Conservation (phyloP, 2,888 invertebrate genomes). For the Archaeoteleia sp. region DNA sequence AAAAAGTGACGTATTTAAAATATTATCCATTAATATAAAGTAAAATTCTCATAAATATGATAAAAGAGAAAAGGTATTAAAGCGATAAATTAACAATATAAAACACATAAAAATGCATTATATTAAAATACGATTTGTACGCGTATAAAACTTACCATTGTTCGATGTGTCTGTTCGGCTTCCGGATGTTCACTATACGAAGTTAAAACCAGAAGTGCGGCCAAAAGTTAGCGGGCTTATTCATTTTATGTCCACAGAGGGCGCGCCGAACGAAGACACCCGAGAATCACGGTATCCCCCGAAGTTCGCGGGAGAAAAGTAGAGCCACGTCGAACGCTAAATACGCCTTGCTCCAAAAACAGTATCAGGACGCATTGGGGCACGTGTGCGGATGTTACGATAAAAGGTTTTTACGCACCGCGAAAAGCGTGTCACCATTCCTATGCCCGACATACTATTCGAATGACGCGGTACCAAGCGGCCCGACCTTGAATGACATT, state of each 20-base stretch:
- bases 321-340: constrained; percentile 51
- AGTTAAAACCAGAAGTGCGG: constrained; percentile 87
- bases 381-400: constrained; percentile 59
- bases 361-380: constrained; percentile 62
- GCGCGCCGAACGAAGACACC: constrained; percentile 79
- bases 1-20: not conserved
- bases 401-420: constrained; percentile 65
- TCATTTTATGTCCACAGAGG: constrained; percentile 86
- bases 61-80: too few relatives aligned
- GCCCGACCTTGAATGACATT: constrained; percentile 42
- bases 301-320: constrained; percentile 66
- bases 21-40: constrained; percentile 1
- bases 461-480: constrained; percentile 30
- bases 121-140: constrained; percentile 5
- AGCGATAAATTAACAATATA: not conserved
- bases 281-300: constrained; percentile 76
- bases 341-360: constrained; percentile 72
- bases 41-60: not conserved
- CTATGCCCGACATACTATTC: constrained; percentile 65
- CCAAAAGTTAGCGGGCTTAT: constrained; percentile 80
- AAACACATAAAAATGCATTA: not conserved
- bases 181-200: constrained; percentile 84
- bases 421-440: constrained; percentile 58
- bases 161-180: constrained; percentile 65
- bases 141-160: constrained; percentile 73